Conservation (phyloP, 2,888 invertebrate species). For the Ferdinandea cuprea region DNA sequence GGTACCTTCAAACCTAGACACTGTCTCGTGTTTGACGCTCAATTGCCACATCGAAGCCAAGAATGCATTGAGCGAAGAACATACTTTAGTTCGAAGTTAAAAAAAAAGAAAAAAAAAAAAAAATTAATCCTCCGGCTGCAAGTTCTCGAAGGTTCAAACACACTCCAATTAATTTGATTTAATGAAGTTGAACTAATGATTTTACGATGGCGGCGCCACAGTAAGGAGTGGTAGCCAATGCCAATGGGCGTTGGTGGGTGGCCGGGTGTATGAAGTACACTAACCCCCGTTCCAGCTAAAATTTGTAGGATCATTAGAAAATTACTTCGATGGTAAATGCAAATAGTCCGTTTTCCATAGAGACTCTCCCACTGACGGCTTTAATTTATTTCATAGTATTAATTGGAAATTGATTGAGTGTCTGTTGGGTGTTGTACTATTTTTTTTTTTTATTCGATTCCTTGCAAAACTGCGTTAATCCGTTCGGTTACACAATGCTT, state of each 20-base stretch:
- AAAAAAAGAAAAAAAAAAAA: conserved; percentile 34
- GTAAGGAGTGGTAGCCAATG: conserved; percentile 31
- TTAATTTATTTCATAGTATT: conserved; percentile 71
- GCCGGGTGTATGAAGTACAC: not conserved
- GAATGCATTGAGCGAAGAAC: conserved; percentile 56
- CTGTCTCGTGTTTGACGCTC: not conserved
- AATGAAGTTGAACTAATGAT: conserved; percentile 75
- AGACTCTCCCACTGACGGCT: conserved; percentile 10
- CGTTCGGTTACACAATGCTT: conserved; percentile 45
- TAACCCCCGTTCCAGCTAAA: conserved; percentile 6
- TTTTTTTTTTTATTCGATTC: conserved; percentile 45
- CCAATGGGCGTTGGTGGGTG: not conserved
- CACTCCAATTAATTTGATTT: conserved; percentile 75
- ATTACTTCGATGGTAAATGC: conserved; percentile 70
- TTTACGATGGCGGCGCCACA: conserved; percentile 68
- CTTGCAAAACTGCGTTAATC: conserved; percentile 58
- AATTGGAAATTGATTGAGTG: conserved; percentile 74
- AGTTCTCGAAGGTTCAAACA: conserved; percentile 71
- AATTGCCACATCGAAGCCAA: not conserved
- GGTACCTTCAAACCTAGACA: conserved; percentile 9
- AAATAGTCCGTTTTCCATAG: conserved; percentile 60
- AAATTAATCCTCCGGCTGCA: conserved; percentile 66
- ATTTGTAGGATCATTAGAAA: conserved; percentile 73
- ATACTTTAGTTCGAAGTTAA: conserved; percentile 37
- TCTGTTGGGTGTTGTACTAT: conserved; percentile 67